Evolutionary conservation across 2,888 invertebrate genomes (phyloP), one percentile per base, ranked within the genome.

Genomic region (Synanthedon andrenaeformis): DNA sequence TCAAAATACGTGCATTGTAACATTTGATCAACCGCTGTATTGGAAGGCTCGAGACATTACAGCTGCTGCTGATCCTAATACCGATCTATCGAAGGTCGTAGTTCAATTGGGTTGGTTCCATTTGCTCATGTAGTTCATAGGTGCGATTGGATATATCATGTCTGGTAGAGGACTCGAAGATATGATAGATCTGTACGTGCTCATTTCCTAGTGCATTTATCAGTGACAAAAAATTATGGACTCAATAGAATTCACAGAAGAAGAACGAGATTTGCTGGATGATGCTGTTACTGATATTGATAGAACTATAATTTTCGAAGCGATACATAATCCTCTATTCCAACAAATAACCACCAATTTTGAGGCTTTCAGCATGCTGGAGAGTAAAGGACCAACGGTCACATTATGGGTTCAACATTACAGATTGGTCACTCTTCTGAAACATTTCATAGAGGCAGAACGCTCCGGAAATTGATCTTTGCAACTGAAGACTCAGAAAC

Each of bases 401-500:
- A 53, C 10, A 49, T 49, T 53, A 23, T 53, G 53, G 53, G 49
- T 55, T 3, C 60, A 62, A 48, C 63, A 64, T 56, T 70, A 70
- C 53, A 51, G 57, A 6, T 61, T 72, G 62, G 58, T 68, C 4
- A 59, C 62, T 51, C 51, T 73, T 4, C 52, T 66, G 13, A 69
- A 67, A 55, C 56, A 65, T 23, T 70, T 65, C 53, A 69, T 70
- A 19, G 58, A 63, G 56, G 67, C 69, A 45, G 72, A 73, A 55
- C 48, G 69, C 51, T 35, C 51, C 6, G 52, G 53, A 12, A 49
- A 68, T 42, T 41, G 51, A 28, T 3, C n/a, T n/a, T n/a, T 42
- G 19, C 19, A 49, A 8, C 45, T 14, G 13, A 56, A 55, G 54
- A 41, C 10, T 67, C 52, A 56, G 59, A 58, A 57, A 59, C 67